Evolutionary conservation across 2,888 invertebrate genomes (phyloP).

Genomic region (Azorinus chamasolen): DNA sequence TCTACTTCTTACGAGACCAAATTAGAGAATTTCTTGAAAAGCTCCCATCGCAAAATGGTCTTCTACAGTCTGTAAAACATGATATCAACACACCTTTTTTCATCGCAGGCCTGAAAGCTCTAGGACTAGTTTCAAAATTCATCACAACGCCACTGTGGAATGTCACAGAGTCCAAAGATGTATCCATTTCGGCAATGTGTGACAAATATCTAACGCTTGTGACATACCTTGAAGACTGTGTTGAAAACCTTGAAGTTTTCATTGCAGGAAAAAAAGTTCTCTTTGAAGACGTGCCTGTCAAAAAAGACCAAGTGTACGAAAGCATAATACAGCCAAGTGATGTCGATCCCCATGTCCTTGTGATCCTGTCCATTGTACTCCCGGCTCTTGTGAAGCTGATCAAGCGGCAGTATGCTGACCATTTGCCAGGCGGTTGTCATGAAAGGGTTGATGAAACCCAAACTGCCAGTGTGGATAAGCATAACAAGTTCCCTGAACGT

Average conservation of each 20-base stretch:
- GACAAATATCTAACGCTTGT: conserved; percentile 31
- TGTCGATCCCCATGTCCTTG: conserved; percentile 30
- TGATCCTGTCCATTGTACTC: conserved; percentile 21
- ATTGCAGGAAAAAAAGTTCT: too few species aligned
- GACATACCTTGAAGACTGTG: conserved; percentile 3
- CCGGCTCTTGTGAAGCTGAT: conserved; percentile 30
- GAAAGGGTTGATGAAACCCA: too few species aligned
- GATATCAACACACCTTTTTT: too few species aligned
- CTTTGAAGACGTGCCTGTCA: too few species aligned
- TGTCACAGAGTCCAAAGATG: conserved; percentile 30
- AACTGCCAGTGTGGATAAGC: neutral
- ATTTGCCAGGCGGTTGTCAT: conserved; percentile 26
- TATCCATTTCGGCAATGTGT: conserved; percentile 36
- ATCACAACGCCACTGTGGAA: conserved; percentile 39
- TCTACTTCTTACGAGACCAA: too few species aligned
- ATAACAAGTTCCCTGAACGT: conserved; percentile 14
- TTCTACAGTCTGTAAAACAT: too few species aligned
- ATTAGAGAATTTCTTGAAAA: too few species aligned
- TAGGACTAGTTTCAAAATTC: conserved; percentile 24
- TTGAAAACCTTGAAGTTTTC: too few species aligned
- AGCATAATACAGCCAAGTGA: conserved; percentile 12
- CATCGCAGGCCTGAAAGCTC: conserved; percentile 20
- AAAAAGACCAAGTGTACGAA: conserved; percentile 34
- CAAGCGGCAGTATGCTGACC: conserved; percentile 12
- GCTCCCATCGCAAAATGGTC: too few species aligned